A percentile compares a stretch with the other conserved stretches of the same genome.
phyloP scores from a whole-genome alignment of 2,888 invertebrate species.

The Perizoma flavofasciatum region DNA sequence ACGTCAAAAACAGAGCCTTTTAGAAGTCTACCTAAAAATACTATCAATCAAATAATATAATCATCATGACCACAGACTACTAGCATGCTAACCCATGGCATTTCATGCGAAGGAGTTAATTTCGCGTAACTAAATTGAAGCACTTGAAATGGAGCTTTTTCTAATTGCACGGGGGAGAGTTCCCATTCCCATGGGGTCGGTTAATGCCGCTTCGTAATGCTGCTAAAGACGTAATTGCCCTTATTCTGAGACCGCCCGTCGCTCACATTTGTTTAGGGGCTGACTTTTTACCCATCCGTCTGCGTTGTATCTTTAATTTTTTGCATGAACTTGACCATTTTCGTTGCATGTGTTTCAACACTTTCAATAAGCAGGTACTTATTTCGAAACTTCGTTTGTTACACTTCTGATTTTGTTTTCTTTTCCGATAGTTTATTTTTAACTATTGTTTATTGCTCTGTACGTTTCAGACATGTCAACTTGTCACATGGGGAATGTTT shows the following conservation, averaged over 20 bases:
- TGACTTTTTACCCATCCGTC: slow-evolving; percentile 33
- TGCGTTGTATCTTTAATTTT: slow-evolving; percentile 29
- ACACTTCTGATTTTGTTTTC: not conserved
- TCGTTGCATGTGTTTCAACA: slow-evolving; percentile 23
- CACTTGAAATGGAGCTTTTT: slow-evolving; percentile 44
- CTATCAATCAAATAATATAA: not conserved
- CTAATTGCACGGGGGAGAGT: slow-evolving; percentile 42
- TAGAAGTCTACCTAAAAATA: not conserved
- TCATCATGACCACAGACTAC: not conserved
- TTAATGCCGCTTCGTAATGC: slow-evolving; percentile 52
- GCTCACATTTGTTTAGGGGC: slow-evolving; percentile 44
- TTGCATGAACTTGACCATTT: slow-evolving; percentile 43
- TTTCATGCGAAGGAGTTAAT: slow-evolving; percentile 27
- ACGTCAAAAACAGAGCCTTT: slow-evolving; percentile 1
- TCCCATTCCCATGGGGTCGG: slow-evolving; percentile 60
- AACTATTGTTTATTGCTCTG: slow-evolving; percentile 23
- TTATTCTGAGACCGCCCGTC: slow-evolving; percentile 39
- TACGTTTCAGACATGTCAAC: slow-evolving; percentile 23
- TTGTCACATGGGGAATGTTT: slow-evolving; percentile 28
- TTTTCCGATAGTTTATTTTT: slow-evolving; percentile 8
- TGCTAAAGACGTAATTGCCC: slow-evolving; percentile 62
- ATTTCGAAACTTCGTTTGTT: slow-evolving; percentile 14
- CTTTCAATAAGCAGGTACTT: slow-evolving; percentile 29
- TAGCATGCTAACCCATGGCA: slow-evolving; percentile 5
- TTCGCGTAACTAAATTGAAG: slow-evolving; percentile 38